Evolutionary conservation across 2,888 invertebrate species (phyloP), one percentile per base, ranked within the genome.

Genomic region (Ophioninae sp.): DNA sequence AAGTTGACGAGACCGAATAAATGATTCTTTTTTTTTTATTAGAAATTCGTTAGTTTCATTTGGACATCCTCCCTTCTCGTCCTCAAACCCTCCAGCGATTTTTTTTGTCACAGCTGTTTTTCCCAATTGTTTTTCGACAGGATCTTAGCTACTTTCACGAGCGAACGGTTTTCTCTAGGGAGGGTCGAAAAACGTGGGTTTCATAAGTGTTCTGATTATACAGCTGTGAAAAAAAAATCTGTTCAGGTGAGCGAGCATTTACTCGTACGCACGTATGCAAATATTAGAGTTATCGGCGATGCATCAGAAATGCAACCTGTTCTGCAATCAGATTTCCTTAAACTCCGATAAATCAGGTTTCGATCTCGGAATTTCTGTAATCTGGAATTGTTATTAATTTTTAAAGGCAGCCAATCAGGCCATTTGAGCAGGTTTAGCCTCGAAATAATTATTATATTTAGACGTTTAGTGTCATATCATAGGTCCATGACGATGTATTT

Each of bases 101-200:
- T n/a, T 37, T 44, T 59, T 41, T 68, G 68, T 51, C 61, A 23
- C 61, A 37, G 76, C 67, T 68, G 59, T 59, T 82, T 82, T 84
- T 76, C 83, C 72, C 75, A 72, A 80, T 85, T 82, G 85, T 85
- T 83, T 83, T 79, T 65, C 82, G 69, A 71, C 59, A 23, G 73
- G 37, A 37, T 69, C 20, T 51, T 64, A 65, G 77, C 82, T 78
- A 76, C 85, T 87, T 87, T 87, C 85, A 86, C 86, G 85, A 63
- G 64, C 65, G 75, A 74, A 20, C 39, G 77, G 37, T 63, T 77
- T 37, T 74, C 61, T 73, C 65, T 74, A 30, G 76, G 80, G 76
- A 74, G 84, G 79, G 67, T 63, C 51, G 78, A 65, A 39, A 37
- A 67, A 67, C 67, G 72, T 73, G 51, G 74, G 23, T 78, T 69